phyloP scores from a whole-genome alignment of 1,140 invertebrate genomes.

The Patella vulgata region DNA sequence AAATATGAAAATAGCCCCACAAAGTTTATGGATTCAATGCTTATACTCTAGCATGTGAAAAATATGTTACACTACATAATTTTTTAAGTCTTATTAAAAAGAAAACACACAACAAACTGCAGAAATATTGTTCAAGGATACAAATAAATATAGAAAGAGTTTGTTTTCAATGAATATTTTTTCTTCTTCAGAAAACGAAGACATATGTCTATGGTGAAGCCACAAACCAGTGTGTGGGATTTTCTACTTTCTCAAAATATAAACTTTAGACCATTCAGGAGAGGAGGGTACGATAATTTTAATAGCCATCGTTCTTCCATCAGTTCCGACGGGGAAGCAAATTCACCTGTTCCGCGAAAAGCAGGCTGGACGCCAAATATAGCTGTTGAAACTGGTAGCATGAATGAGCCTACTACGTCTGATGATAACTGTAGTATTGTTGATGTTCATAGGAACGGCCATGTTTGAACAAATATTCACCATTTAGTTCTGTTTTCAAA shows the following conservation, averaged over 20 bases:
- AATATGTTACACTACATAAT: too few relatives aligned
- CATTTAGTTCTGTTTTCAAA: too few relatives aligned
- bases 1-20: too few relatives aligned
- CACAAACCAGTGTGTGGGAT: conserved; percentile 21
- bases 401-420: conserved; percentile 4
- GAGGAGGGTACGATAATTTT: conserved; percentile 21
- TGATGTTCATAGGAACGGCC: background rate
- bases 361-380: conserved; percentile 18
- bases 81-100: too few relatives aligned
- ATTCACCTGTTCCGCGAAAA: conserved; percentile 12
- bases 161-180: too few relatives aligned
- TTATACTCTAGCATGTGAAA: too few relatives aligned
- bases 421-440: conserved; percentile 22
- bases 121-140: too few relatives aligned
- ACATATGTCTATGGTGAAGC: conserved; percentile 11
- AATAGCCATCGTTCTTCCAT: conserved; percentile 15
- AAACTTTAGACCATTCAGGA: conserved; percentile 8
- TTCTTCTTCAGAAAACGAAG: conserved; percentile 12
- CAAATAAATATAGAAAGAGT: too few relatives aligned
- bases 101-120: too few relatives aligned
- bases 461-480: too few relatives aligned
- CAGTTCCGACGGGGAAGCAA: conserved; percentile 18
- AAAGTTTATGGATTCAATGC: too few relatives aligned
- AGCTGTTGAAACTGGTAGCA: conserved; percentile 14
- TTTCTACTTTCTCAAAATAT: conserved; percentile 17